Conservation (phyloP, 2,113 vertebrate species). For the Puntigrus tetrazona region DNA sequence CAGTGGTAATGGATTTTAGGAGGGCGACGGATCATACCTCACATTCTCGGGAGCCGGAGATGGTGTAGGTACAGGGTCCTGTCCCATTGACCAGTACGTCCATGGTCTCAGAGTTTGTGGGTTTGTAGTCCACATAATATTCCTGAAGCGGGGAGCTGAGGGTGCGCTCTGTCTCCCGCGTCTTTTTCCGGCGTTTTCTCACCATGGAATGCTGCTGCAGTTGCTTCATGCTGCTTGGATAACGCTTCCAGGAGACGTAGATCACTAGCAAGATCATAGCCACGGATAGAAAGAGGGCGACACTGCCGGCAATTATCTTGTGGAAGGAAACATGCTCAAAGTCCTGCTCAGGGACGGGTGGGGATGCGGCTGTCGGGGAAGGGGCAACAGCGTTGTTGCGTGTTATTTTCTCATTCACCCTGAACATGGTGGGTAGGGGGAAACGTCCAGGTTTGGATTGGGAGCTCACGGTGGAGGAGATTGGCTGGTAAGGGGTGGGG, state of each 20-base stretch:
- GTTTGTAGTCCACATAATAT: constrained; percentile 99
- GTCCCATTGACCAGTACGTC: constrained; percentile 98
- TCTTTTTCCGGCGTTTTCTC: constrained; percentile 92
- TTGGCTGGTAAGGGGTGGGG: constrained; percentile 77
- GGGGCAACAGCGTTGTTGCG: constrained; percentile 68
- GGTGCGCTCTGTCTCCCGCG: constrained; percentile 87
- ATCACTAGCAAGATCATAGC: constrained; percentile 95
- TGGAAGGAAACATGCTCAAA: constrained; percentile 94
- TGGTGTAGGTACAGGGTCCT: constrained; percentile 97
- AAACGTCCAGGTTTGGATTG: constrained; percentile 74
- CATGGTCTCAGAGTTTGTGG: constrained; percentile 96
- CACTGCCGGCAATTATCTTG: constrained; percentile 93
- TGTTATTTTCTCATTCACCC: constrained; percentile 71
- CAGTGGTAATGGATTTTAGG: constrained; percentile 93
- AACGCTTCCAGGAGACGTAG: constrained; percentile 96
- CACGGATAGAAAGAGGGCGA: constrained; percentile 93
- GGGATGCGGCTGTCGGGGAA: constrained; percentile 73
- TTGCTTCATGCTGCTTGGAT: constrained; percentile 94
- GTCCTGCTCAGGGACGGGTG: constrained; percentile 81
- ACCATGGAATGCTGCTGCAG: constrained; percentile 91
- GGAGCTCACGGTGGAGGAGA: constrained; percentile 74
- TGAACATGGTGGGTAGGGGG: constrained; percentile 79
- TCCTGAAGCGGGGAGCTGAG: constrained; percentile 96
- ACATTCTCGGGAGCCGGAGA: constrained; percentile 98
- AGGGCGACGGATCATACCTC: constrained; percentile 97